Conservation (phyloP, 2,888 invertebrate genomes). For the Agapetus fuscipes region DNA sequence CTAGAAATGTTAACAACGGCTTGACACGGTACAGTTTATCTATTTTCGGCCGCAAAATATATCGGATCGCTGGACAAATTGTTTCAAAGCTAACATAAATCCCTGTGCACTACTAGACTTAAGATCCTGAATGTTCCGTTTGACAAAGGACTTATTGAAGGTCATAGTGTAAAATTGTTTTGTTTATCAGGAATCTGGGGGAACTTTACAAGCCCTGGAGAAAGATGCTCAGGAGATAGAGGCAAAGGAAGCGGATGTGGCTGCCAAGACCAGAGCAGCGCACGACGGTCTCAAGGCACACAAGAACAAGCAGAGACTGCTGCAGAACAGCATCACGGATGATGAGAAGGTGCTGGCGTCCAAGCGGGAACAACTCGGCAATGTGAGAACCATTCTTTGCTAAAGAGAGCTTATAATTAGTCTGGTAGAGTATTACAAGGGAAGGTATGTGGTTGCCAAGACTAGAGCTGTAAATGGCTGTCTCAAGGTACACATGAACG, state of each 20-base stretch:
- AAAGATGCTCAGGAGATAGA: constrained; percentile 52
- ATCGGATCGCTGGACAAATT: too few species aligned
- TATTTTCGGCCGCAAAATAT: too few species aligned
- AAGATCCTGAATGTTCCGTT: too few species aligned
- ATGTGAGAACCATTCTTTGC: constrained; percentile 30
- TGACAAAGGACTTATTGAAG: too few species aligned
- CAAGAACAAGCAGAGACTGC: constrained; percentile 55
- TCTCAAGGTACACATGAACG: constrained; percentile 57
- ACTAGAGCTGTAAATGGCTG: constrained; percentile 55
- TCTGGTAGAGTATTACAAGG: constrained; percentile 54
- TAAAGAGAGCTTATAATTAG: constrained; percentile 51
- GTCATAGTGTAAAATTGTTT: too few species aligned
- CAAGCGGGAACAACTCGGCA: constrained; percentile 51
- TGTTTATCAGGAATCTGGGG: constrained; percentile 53
- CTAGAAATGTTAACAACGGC: too few species aligned
- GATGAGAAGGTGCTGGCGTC: constrained; percentile 52
- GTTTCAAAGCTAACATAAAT: too few species aligned
- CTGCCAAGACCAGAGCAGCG: constrained; percentile 53
- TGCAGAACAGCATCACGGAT: constrained; percentile 56
- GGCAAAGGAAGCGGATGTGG: constrained; percentile 54
- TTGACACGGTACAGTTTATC: too few species aligned
- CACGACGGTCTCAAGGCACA: constrained; percentile 58
- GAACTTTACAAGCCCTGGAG: constrained; percentile 54
- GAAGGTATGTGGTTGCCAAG: constrained; percentile 55
- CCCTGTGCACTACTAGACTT: too few species aligned